Evolutionary conservation across 2,888 invertebrate genomes (phyloP), one percentile per base, ranked within the genome.

Genomic region (Masnerella sp.): DNA sequence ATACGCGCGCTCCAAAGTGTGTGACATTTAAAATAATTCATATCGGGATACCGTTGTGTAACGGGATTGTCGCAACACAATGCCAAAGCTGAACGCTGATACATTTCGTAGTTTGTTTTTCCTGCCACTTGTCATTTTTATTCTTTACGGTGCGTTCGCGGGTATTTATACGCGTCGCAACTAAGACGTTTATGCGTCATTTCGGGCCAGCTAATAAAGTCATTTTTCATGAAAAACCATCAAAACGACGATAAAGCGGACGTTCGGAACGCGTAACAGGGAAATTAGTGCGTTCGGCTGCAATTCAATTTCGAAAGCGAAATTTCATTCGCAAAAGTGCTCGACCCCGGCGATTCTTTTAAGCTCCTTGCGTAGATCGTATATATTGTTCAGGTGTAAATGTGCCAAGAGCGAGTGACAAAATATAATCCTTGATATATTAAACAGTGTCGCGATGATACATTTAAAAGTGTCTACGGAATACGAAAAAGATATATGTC

Each of bases 41-140:
- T 67, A 67, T 67, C 42, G 14, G 49, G 15, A 49, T 67, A 67
- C 65, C 65, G 67, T 67, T 67, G 67, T 25, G 58, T 51, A 67
- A 67, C 67, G 67, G 67, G 56, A 67, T 56, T 67, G 49, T 45
- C 58, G 67, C 51, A 67, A 67, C 34, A 49, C 67, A 56, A 67
- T 54, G 28, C 65, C 34, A 42, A 58, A 47, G 38, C 65, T 67
- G 42, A 56, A 42, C 47, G 65, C 22, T 67, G 65, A 67, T 56
- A 56, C 56, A 49, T 67, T 67, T 67, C 36, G 49, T 56, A 47
- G 40, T 67, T 67, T 58, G 38, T 65, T 56, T 65, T 65, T 47
- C 47, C 40, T 47, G 43, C 45, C 32, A 65, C 47, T 65, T 54
- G 65, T 54, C 65, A 65, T 65, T 54, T 65, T 45, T 54, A 54